Evolutionary conservation across 2,797 vertebrate genomes (phyloP).

Genomic region (Cephalopachus bancanus): DNA sequence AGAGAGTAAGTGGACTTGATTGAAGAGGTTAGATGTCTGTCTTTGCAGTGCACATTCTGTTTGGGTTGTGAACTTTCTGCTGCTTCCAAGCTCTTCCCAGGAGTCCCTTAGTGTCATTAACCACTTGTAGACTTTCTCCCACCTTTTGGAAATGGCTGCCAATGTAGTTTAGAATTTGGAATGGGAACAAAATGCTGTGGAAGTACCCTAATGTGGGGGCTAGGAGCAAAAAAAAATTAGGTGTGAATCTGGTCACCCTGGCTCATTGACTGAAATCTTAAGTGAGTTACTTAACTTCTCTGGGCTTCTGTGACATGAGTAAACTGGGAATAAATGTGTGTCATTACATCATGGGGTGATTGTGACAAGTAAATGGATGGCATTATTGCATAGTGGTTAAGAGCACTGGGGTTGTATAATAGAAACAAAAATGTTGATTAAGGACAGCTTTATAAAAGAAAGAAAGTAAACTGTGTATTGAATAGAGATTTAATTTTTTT

Average conservation of each 20-base stretch:
- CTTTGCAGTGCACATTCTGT: background rate
- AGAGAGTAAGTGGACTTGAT: background rate
- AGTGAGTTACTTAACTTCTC: background rate
- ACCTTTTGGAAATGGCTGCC: conserved; percentile 9
- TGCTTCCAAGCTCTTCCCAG: background rate
- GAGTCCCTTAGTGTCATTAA: background rate
- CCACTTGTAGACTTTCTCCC: background rate
- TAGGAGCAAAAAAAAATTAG: background rate
- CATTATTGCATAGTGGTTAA: background rate
- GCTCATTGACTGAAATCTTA: background rate
- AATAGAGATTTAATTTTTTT: background rate
- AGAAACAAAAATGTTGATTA: conserved; percentile 32
- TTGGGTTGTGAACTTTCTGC: conserved; percentile 11
- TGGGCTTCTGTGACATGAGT: background rate
- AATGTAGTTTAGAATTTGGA: background rate
- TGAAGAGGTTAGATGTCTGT: conserved; percentile 12
- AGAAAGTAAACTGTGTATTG: background rate
- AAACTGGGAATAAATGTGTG: background rate
- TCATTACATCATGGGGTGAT: background rate
- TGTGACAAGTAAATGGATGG: conserved; percentile 29
- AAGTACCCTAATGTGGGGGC: background rate
- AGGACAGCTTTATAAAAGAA: conserved; percentile 34
- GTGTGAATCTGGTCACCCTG: background rate
- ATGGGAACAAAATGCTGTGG: background rate
- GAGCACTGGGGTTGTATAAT: background rate